Evolutionary conservation across 2,888 invertebrate species (phyloP), one percentile per base, ranked within the genome.

Genomic region (Allophyes oxyacanthae): DNA sequence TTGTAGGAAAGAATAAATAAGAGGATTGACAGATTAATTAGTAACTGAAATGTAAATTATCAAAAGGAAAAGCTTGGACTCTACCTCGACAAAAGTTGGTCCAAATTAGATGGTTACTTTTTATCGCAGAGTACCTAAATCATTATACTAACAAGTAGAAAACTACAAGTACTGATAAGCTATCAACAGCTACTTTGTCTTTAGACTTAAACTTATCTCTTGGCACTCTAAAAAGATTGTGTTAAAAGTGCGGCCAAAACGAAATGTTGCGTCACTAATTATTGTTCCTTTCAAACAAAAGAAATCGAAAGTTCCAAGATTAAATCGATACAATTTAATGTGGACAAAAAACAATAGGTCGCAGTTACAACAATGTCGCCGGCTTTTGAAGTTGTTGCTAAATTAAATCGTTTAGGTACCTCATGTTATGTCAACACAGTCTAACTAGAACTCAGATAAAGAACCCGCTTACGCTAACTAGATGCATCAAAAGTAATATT

Each of bases 401-500:
- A 55, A 62, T 60, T 51, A 55, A 58, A 57, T 46, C 41, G 26
- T 32, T 32, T 14, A 28, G 4, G 2, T 4, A 20, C 20, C 2
- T 20, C 20, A 20, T 3, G 20, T 20, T 20, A 20, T 20, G 20
- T 20, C 20, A 20, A 4, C 20, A 4, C 4, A n/a, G n/a, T n/a
- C n/a, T n/a, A n/a, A n/a, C n/a, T n/a, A n/a, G n/a, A n/a, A n/a
- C n/a, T n/a, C n/a, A n/a, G n/a, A n/a, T n/a, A n/a, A n/a, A n/a
- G n/a, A n/a, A n/a, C n/a, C n/a, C n/a, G n/a, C n/a, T n/a, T n/a
- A n/a, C n/a, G n/a, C 75, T 83, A 82, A 81, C 79, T 77, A 76
- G 83, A 83, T 79, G 82, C 78, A 75, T 82, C 80, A 79, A 76
- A 77, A 80, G 75, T 81, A 80, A 78, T 78, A 75, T 79, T 77